Percentiles rank a stretch among this genome's conserved stretches.
Evolutionary conservation across 2,113 vertebrate genomes (phyloP).

Genomic region (Cyanoramphus novaezelandiae): DNA sequence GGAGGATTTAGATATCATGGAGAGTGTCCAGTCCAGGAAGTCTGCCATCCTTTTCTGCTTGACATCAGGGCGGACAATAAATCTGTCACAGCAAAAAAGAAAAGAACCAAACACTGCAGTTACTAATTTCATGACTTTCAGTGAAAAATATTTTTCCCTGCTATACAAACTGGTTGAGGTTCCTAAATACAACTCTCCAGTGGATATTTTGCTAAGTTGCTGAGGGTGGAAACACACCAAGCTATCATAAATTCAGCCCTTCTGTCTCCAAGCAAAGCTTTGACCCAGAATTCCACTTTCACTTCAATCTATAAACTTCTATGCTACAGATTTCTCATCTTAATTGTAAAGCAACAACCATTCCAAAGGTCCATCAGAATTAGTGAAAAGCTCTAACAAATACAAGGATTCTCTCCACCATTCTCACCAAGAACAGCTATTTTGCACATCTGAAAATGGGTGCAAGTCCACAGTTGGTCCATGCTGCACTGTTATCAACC

Average conservation of each 20-base stretch:
- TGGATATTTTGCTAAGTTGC: not conserved
- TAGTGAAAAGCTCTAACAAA: not conserved
- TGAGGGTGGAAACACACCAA: not conserved
- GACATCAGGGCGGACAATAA: conserved; percentile 92
- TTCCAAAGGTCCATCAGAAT: not conserved
- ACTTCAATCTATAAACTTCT: not conserved
- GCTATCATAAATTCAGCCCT: not conserved
- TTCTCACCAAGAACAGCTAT: not conserved
- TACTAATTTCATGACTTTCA: not conserved
- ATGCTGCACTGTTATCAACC: not conserved
- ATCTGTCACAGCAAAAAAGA: conserved; percentile 70
- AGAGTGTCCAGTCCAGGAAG: conserved; percentile 92
- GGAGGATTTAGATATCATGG: conserved; percentile 78
- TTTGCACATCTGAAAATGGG: not conserved
- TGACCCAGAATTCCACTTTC: not conserved
- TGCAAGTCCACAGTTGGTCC: not conserved
- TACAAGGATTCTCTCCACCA: not conserved
- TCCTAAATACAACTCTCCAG: not conserved
- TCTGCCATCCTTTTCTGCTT: conserved; percentile 84
- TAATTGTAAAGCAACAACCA: not conserved
- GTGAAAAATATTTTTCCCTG: not conserved
- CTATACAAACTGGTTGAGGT: not conserved
- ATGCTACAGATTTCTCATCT: not conserved
- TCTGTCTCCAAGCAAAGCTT: not conserved
- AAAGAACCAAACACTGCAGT: not conserved